Base-by-base conservation (phyloP, 2,888 invertebrate species). In the Tenthredo distinguenda region DNA sequence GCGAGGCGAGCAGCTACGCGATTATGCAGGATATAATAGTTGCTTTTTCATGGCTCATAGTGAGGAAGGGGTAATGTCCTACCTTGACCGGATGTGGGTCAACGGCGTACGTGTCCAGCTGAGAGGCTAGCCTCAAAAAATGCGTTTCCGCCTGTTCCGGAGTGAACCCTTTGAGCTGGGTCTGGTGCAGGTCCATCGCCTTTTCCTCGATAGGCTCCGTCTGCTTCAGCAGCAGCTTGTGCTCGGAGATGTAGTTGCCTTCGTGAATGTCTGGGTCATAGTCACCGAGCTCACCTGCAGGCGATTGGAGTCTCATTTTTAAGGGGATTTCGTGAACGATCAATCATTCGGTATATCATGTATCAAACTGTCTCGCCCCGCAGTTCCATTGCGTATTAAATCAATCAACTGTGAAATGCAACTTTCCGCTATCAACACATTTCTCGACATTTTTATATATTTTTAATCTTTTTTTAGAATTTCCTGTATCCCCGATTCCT, bases 1-100 rank as follows among this genome's bases (percentile, higher is more conserved):
- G 15, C 18, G 6, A 18, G 34, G 18, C 34, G 68, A 68, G 18
- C 34, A 34, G 68, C 68, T 68, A 68, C 5, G 18, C 34, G 31
- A 68, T 68, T 68, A 68, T 34, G 68, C 34, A 34, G 34, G 15
- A 7, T 68, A 68, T 68, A 68, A 68, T 68, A 68, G 68, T 34
- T 15, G 34, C 31, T 34, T 34, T 68, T 68, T 68, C 68, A 68
- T 68, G 43, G 43, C 40, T 9, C 55, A n/a, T 18, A 43, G 21
- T 21, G 40, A 43, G 26, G 9, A 10, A 40, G 72, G n/a, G 21
- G 10, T 31, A 91, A 77, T 40, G 15, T 15, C 62, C 26, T 93
- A 98, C 98, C 96, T 99, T 99, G 47, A 99, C 99, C 86, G 98
- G 98, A 95, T 99, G 99, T 12, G 99, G 99, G 94, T 99, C 99